These are phyloP conservation scores for Poecilia gillii DNA, from an alignment of 2,797 vertebrate genomes.

Conservation along the genomic window DNA sequence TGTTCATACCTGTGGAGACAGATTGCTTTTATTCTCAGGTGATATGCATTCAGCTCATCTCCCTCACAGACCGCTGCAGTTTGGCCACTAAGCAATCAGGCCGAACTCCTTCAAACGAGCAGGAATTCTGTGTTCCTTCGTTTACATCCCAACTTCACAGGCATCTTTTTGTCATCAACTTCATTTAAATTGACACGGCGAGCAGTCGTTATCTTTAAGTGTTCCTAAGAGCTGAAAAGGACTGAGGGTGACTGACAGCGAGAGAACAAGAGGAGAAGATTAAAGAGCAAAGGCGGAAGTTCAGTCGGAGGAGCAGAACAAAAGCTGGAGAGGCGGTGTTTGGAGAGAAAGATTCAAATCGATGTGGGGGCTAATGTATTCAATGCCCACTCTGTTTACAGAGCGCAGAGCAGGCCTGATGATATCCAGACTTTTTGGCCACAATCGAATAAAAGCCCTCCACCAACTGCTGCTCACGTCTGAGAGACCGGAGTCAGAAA, in stretches of 20 bases:
- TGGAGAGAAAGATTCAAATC: constrained; percentile 64
- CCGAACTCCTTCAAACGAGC: constrained; percentile 78
- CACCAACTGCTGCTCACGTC: constrained; percentile 55
- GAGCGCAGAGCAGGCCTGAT: constrained; percentile 69
- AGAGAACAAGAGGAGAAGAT: constrained; percentile 25
- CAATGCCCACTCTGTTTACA: constrained; percentile 74
- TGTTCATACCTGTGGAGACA: not conserved
- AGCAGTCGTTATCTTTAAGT: not conserved
- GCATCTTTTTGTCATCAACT: not conserved
- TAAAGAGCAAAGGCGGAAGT: constrained; percentile 27
- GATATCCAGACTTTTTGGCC: constrained; percentile 78
- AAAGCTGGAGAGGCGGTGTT: constrained; percentile 39
- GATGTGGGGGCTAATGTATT: constrained; percentile 68
- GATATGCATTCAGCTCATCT: constrained; percentile 24
- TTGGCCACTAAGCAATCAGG: constrained; percentile 88
- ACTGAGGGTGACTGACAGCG: constrained; percentile 32
- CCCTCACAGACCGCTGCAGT: constrained; percentile 77
- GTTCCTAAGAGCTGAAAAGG: constrained; percentile 3
- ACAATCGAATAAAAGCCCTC: constrained; percentile 75
- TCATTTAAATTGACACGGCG: not conserved
- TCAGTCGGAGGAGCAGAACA: constrained; percentile 31
- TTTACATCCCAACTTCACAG: constrained; percentile 12
- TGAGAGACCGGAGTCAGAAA: constrained; percentile 37
- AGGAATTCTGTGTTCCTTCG: constrained; percentile 41
- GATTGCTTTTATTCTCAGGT: constrained; percentile 53